These are phyloP conservation scores for Trichopoda pennipes DNA, from an alignment of 2,888 invertebrate species.

Conservation along the genomic window DNA sequence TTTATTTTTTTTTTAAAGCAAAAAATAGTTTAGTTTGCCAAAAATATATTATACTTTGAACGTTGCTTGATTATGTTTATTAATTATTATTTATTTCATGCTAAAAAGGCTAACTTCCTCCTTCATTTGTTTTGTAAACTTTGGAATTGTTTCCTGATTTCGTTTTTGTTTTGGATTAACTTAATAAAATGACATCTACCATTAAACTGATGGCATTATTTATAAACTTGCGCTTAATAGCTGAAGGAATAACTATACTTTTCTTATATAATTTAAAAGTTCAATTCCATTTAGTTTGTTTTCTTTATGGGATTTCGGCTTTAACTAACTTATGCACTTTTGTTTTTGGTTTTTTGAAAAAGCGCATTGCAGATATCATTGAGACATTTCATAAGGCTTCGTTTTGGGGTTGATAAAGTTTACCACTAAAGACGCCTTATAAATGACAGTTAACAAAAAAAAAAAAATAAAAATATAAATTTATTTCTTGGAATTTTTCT, in stretches of 20 bases:
- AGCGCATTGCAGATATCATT: conserved; percentile 71
- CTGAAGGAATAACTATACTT: conserved; percentile 1
- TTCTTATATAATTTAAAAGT: conserved; percentile 31
- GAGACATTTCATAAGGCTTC: conserved; percentile 62
- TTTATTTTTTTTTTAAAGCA: background rate
- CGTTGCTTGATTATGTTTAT: conserved; percentile 8
- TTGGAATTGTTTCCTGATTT: background rate
- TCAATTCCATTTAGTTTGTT: conserved; percentile 23
- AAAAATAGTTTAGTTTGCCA: conserved; percentile 31
- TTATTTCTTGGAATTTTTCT: conserved; percentile 1
- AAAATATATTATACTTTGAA: conserved; percentile 15
- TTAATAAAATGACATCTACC: background rate
- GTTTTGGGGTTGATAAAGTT: conserved; percentile 36
- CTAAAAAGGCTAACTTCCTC: background rate
- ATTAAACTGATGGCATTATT: conserved; percentile 33
- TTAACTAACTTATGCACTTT: conserved; percentile 35
- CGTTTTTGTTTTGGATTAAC: background rate
- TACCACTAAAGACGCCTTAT: conserved; percentile 47
- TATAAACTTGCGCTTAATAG: conserved; percentile 24
- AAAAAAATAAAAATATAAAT: conserved; percentile 29
- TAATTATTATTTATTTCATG: conserved; percentile 2
- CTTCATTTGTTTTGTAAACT: conserved; percentile 1
- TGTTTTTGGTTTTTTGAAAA: background rate
- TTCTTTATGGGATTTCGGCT: conserved; percentile 9
- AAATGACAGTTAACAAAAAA: conserved; percentile 39